Percentiles rank a stretch among this genome's conserved stretches.
phyloP scores from a whole-genome alignment of 53 echinoderm and acorn worm species.

The Mesocentrotus franciscanus region DNA sequence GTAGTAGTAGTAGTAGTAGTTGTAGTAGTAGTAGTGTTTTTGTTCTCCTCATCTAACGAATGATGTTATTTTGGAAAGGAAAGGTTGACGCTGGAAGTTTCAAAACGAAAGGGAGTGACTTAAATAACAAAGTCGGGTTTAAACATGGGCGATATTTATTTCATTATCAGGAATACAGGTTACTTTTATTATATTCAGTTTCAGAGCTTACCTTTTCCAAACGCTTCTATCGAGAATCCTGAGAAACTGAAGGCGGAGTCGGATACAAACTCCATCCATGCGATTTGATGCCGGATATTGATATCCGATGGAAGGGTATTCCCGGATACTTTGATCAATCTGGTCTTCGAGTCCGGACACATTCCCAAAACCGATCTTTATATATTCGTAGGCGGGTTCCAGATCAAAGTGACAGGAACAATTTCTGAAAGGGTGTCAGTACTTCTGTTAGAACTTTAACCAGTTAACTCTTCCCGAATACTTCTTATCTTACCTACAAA shows the following conservation, averaged over 20 bases:
- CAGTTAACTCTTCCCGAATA: too few species aligned
- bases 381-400: slow-evolving; percentile 30
- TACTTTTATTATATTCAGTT: background rate
- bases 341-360: slow-evolving; percentile 34
- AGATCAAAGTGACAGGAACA: slow-evolving; percentile 59
- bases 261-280: slow-evolving; percentile 53
- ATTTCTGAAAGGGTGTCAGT: too few species aligned
- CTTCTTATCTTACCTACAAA: too few species aligned
- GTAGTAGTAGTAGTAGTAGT: too few species aligned
- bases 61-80: background rate
- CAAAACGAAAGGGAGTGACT: background rate
- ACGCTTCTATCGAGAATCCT: background rate
- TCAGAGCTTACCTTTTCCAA: background rate
- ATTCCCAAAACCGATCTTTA: slow-evolving; percentile 57
- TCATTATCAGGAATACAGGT: background rate
- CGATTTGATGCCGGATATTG: slow-evolving; percentile 8
- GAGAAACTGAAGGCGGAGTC: slow-evolving; percentile 5
- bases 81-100: background rate
- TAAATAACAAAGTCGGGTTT: background rate
- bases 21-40: too few species aligned
- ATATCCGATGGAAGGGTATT: slow-evolving; percentile 44
- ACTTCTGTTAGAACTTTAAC: too few species aligned
- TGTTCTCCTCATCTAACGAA: background rate
- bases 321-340: slow-evolving; percentile 41
- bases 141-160: background rate